Percentiles rank a stretch among this genome's conserved stretches.
These are phyloP conservation scores for Sialia sialis DNA, from an alignment of 2,113 vertebrate species.

Conservation along the genomic window DNA sequence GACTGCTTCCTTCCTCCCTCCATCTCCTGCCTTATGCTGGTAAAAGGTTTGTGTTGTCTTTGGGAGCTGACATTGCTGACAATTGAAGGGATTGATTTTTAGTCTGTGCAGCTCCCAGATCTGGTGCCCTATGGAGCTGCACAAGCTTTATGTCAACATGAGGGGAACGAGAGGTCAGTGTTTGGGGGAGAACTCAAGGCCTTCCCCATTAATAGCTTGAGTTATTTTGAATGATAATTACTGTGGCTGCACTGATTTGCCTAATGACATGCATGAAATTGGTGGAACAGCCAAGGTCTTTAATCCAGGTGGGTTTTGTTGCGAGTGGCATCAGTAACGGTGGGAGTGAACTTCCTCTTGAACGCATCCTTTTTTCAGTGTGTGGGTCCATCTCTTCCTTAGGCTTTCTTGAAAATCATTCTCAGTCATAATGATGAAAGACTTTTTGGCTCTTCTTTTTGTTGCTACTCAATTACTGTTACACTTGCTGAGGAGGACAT, in stretches of 20 bases:
- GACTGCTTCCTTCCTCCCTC: not conserved
- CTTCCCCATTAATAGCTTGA: not conserved
- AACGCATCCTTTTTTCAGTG: not conserved
- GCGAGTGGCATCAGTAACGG: not conserved
- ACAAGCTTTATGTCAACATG: not conserved
- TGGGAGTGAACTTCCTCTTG: not conserved
- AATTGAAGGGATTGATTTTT: not conserved
- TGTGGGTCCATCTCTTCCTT: not conserved
- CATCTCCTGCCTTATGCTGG: not conserved
- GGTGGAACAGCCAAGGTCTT: not conserved
- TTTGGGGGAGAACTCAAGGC: not conserved
- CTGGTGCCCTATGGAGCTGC: not conserved
- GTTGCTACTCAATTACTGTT: conserved; percentile 8
- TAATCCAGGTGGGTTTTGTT: not conserved
- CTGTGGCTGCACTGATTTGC: not conserved
- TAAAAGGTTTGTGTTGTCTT: not conserved
- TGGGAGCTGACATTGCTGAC: not conserved
- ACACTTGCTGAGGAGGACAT: conserved; percentile 20
- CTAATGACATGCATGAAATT: not conserved
- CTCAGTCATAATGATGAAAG: not conserved
- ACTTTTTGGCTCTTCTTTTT: not conserved
- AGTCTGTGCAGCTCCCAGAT: not conserved
- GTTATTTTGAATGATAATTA: not conserved
- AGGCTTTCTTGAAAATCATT: not conserved
- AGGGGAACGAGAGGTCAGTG: not conserved